Evolutionary conservation across 1,140 invertebrate genomes (phyloP), one percentile per base, ranked within the genome.

Genomic region (Nephila pilipes): DNA sequence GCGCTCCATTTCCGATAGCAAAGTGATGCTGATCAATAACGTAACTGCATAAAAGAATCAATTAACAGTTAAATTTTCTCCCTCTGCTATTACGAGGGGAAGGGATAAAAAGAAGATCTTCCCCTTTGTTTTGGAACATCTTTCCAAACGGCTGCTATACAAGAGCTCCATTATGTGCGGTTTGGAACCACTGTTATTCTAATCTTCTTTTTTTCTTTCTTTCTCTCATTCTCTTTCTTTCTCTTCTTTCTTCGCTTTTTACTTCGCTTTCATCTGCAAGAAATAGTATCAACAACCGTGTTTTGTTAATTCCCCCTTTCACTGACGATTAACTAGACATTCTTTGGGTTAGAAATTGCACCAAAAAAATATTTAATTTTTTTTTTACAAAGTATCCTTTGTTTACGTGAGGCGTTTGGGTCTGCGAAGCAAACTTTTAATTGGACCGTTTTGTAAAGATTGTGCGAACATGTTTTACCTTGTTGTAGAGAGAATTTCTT

Each of bases 51-150:
- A 85, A 85, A 85, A 85, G 83, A 60, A 85, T 85, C 83, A 85
- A 85, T 85, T 85, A 85, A 85, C 54, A 85, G 83, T 60, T 85
- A 85, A 60, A 85, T 85, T 81, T 81, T 81, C 80, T 81, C 80
- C 38, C 38, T 16, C 2, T 55, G 29, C 80, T 55, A 36, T 75
- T 75, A 75, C 69, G 29, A 6, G 69, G 69, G 69, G 16, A 18
- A 75, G 29, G 38, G 18, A 81, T n/a, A 54, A 54, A 81, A 81
- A 81, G 12, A 46, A 80, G 38, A 25, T 16, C 16, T 81, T 81
- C 20, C 29, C 29, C 38, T 81, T 81, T 81, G 80, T 81, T 81
- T 81, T 55, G 80, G 80, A 81, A 81, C 36, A 75, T 29, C 20
- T 81, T 81, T 46, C 80, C 8, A 55, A 81, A n/a, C 36, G 22